Percentiles rank a stretch among this genome's conserved stretches.
These are phyloP conservation scores for Maniola jurtina DNA, from an alignment of 1,140 invertebrate genomes.

Conservation along the genomic window DNA sequence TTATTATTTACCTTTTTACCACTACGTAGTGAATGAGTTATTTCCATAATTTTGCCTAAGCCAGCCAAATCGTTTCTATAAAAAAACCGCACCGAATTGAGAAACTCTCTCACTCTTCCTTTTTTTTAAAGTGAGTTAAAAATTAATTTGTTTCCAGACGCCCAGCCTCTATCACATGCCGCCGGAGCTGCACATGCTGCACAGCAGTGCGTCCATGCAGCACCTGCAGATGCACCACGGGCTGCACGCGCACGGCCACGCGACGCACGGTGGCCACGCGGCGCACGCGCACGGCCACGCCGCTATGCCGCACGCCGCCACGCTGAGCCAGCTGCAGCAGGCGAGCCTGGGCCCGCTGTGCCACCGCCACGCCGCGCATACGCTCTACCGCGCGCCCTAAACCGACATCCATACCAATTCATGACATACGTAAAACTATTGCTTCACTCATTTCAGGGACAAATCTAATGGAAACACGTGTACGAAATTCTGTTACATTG, in stretches of 20 bases:
- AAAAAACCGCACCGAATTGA: too few species aligned
- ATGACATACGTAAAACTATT: background rate
- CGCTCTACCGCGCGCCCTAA: conserved; percentile 44
- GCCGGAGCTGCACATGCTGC: conserved; percentile 70
- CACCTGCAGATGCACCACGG: conserved; percentile 58
- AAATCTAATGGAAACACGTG: too few species aligned
- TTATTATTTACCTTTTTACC: too few species aligned
- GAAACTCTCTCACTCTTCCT: too few species aligned
- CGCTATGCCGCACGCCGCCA: conserved; percentile 27
- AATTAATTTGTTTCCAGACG: conserved; percentile 40
- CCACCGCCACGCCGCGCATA: conserved; percentile 44
- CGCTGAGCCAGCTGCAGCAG: conserved; percentile 27
- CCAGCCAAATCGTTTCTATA: too few species aligned
- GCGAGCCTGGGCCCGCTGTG: conserved; percentile 33
- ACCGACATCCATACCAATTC: conserved; percentile 6
- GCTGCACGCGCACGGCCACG: conserved; percentile 33
- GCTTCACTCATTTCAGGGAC: too few species aligned
- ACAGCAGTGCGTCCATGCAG: conserved; percentile 65
- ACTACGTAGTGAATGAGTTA: too few species aligned
- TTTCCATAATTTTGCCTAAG: too few species aligned
- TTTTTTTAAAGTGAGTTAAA: background rate
- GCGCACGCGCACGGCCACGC: conserved; percentile 17
- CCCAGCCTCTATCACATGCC: conserved; percentile 72
- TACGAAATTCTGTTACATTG: too few species aligned
- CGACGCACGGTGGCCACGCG: conserved; percentile 8